Percentiles rank a stretch among this genome's conserved stretches.
phyloP scores from a whole-genome alignment of 1,140 invertebrate species.

The Mercenaria mercenaria region DNA sequence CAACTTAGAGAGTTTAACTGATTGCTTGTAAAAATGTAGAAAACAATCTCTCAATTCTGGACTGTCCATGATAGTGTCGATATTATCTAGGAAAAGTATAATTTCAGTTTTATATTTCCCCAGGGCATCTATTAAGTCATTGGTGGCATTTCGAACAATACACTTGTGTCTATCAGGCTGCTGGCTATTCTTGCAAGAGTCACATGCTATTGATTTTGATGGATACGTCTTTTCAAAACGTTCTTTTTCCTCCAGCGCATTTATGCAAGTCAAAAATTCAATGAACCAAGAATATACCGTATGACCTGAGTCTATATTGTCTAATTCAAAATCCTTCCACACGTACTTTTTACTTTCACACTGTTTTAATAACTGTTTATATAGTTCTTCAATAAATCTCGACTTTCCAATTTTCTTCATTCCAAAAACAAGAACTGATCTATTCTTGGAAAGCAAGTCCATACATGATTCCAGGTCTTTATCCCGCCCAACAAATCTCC shows the following conservation, averaged over 20 bases:
- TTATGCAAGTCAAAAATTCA: background rate
- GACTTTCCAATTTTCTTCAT: background rate
- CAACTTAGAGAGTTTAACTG: background rate
- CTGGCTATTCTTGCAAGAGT: background rate
- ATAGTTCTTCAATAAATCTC: background rate
- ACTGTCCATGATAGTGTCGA: background rate
- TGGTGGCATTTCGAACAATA: background rate
- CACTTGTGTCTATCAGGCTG: background rate
- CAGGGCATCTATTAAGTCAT: background rate
- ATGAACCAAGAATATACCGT: background rate
- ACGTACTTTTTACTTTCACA: background rate
- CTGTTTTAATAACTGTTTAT: background rate
- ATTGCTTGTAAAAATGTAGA: background rate
- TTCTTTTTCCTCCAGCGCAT: background rate
- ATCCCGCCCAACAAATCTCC: background rate
- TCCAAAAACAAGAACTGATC: background rate
- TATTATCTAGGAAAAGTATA: conserved; percentile 8
- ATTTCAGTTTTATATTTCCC: background rate
- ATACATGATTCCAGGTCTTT: background rate
- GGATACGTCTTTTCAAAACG: background rate
- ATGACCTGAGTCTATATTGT: background rate
- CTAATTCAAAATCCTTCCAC: background rate
- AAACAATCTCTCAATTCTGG: background rate
- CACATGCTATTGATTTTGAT: background rate
- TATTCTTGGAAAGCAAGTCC: background rate